These are phyloP conservation scores for Pseudorasbora parva DNA, from an alignment of 2,113 vertebrate genomes.

Conservation along the genomic window DNA sequence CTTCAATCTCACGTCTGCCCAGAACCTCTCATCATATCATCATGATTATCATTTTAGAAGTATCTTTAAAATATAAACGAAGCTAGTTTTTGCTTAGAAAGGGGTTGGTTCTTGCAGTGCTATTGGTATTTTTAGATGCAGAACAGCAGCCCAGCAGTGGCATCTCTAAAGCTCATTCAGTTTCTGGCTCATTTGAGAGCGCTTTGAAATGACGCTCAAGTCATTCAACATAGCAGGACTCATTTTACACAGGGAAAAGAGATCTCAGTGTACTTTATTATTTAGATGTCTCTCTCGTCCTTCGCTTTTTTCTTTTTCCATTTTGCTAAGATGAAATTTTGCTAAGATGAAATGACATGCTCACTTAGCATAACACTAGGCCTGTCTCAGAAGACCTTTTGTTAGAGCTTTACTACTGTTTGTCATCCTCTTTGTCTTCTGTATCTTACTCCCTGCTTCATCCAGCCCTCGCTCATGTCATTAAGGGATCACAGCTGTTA, in stretches of 20 bases:
- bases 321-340: conserved; percentile 20
- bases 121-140: conserved; percentile 21
- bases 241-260: conserved; percentile 5
- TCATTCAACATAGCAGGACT: conserved; percentile 28
- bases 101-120: not conserved
- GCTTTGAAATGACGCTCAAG: conserved; percentile 5
- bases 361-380: conserved; percentile 58
- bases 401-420: not conserved
- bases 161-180: conserved; percentile 33
- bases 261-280: not conserved
- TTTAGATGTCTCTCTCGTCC: not conserved
- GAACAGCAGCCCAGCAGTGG: not conserved
- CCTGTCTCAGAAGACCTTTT: conserved; percentile 52
- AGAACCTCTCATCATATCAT: not conserved
- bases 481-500: not conserved
- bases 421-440: not conserved
- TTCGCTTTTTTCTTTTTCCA: not conserved
- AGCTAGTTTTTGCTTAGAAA: not conserved
- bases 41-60: not conserved
- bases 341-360: conserved; percentile 71
- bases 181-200: conserved; percentile 38
- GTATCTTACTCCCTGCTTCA: not conserved
- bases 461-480: not conserved
- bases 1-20: not conserved
- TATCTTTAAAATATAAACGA: conserved; percentile 3